Evolutionary conservation across 2,113 vertebrate genomes (phyloP), one percentile per base, ranked within the genome.

Genomic region (Aix galericulata): DNA sequence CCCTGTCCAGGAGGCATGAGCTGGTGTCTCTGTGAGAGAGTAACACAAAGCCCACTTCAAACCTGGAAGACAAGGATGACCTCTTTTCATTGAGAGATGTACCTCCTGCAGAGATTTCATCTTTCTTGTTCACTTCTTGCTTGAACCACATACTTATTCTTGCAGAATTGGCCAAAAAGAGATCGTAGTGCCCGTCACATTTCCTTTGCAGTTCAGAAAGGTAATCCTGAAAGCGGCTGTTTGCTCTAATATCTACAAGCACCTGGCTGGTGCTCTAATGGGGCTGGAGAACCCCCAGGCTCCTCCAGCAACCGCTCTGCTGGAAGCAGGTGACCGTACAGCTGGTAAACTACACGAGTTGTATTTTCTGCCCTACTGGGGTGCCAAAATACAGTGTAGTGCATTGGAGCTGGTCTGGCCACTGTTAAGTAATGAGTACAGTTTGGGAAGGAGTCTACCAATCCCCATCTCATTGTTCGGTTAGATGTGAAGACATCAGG

Each of bases 401-500:
- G 53, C 26, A 20, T 21, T 42, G 56, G 2, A 8, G 32, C 2
- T 9, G 32, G 18, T 26, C 53, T 31, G 20, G 11, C 46, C 25
- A 3, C 52, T 60, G 75, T 6, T 8, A 32, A 29, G 9, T 4
- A 8, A 23, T 1, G 2, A 42, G 18, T 7, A 15, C 34, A 8
- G 16, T 44, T 21, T 17, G 88, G 48, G 64, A 38, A 69, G 66
- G 18, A 32, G 26, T 1, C 15, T 48, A 69, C 23, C 4, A 18
- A 27, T 3, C 9, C 52, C 38, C 46, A 29, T 0, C 29, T 38
- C 11, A 0, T 23, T 8, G n/a, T 29, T 8, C 3, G 27, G 8
- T 3, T 6, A 4, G 40, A 5, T 9, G 25, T 3, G 17, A 2
- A 17, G 86, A 8, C 0, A 1, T 2, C 2, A 8, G 34, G 74